Base-by-base conservation (phyloP, 2,888 invertebrate species). In the Osmoderma eremita region DNA sequence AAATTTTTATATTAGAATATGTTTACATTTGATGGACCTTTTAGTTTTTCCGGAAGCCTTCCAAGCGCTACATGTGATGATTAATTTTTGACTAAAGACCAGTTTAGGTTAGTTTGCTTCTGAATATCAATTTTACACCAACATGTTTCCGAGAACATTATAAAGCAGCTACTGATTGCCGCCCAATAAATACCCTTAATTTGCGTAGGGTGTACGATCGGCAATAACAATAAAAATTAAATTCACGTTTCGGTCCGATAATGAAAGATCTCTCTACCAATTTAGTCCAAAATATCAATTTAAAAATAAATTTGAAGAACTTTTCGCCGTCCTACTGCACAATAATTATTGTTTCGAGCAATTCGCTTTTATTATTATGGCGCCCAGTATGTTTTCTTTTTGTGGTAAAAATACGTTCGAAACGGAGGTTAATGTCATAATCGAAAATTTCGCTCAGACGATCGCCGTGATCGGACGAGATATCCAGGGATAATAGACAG, bases 401-500 rank as follows among this genome's bases (percentile, higher is more conserved):
- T 8, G 18, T 4, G 17, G n/a, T n/a, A 38, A 38, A 12, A 38
- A 39, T 18, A 18, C 18, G 38, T 2, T 18, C 15, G 18, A 6
- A 53, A 17, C 39, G 10, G 4, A 36, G 17, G 3, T 38, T 18
- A 53, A 53, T 53, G 38, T 53, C 53, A 53, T 53, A 53, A 53
- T 53, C 38, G 38, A 53, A 53, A 53, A 38, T 12, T 38, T 51
- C 50, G 13, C 49, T 20, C 38, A 36, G 8, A 38, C 30, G 38
- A 53, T 36, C 36, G 18, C 10, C 18, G 18, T n/a, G 30, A n/a
- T 3, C 17, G 2, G 53, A 53, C 17, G 38, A 53, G 53, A n/a
- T 38, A 53, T 53, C 36, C 38, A n/a, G 53, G 38, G 53, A 53
- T 53, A 53, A 53, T 53, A 38, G 36, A 17, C 38, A 53, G 53